phyloP scores from a whole-genome alignment of 2,113 vertebrate species.

The Eptatretus burgeri region DNA sequence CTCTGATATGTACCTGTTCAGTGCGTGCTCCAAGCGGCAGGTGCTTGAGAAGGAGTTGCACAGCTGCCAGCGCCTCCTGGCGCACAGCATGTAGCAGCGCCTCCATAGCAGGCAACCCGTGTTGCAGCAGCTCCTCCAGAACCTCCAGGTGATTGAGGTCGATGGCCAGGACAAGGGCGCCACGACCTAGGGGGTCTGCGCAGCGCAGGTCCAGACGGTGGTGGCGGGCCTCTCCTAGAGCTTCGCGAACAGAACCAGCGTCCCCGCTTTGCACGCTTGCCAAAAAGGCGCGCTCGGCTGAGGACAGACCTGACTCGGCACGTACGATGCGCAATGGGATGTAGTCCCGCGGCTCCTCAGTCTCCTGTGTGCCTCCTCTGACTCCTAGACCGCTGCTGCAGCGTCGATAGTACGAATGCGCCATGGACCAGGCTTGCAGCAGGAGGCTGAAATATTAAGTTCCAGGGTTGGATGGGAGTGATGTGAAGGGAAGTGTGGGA shows the following conservation, averaged over 20 bases:
- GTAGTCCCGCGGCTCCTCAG: slow-evolving; percentile 27
- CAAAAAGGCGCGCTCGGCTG: slow-evolving; percentile 65
- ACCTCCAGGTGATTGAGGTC: slow-evolving; percentile 96
- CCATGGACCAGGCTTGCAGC: not conserved
- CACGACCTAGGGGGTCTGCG: slow-evolving; percentile 78
- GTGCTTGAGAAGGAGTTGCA: slow-evolving; percentile 74
- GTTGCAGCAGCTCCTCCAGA: slow-evolving; percentile 69
- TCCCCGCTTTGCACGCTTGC: slow-evolving; percentile 84
- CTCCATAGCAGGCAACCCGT: slow-evolving; percentile 57
- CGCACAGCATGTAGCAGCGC: slow-evolving; percentile 78
- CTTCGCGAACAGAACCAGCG: slow-evolving; percentile 69
- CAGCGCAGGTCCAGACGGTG: slow-evolving; percentile 98
- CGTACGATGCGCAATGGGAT: slow-evolving; percentile 82
- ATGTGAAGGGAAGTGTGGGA: too few relatives aligned
- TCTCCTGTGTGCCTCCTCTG: not conserved
- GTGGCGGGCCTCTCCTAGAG: slow-evolving; percentile 74
- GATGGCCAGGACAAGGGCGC: slow-evolving; percentile 80
- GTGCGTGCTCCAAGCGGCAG: slow-evolving; percentile 10
- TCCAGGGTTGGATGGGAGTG: too few relatives aligned
- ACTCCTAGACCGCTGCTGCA: not conserved
- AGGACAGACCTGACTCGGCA: slow-evolving; percentile 64
- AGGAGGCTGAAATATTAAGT: too few relatives aligned
- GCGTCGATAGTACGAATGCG: slow-evolving; percentile 5
- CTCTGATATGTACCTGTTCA: too few relatives aligned
- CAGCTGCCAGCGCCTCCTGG: slow-evolving; percentile 87